Percentiles rank a stretch among this genome's conserved stretches.
phyloP scores from a whole-genome alignment of 1,140 invertebrate species.

The Tribolium castaneum region DNA sequence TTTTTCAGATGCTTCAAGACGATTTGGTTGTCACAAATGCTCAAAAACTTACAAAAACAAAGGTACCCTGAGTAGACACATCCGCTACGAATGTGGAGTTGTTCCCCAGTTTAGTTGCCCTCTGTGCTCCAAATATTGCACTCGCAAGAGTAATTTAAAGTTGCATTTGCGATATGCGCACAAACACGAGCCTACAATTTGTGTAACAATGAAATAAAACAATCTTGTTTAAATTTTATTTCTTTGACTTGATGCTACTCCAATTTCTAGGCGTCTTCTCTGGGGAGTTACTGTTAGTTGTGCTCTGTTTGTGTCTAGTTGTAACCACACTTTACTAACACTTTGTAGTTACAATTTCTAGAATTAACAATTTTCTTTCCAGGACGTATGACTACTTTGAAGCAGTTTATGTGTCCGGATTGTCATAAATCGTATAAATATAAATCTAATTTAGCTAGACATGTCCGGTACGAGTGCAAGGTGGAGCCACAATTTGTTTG shows the following conservation, averaged over 20 bases:
- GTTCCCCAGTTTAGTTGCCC: conserved; percentile 68
- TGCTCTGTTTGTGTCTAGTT: no score
- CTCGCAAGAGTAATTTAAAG: no score
- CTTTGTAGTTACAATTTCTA: background rate
- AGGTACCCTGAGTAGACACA: conserved; percentile 69
- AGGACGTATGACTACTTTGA: background rate
- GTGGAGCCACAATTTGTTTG: conserved; percentile 69
- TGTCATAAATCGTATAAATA: conserved; percentile 55
- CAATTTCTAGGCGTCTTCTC: no score
- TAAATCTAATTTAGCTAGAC: conserved; percentile 48
- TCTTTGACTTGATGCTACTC: no score
- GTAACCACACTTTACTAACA: background rate
- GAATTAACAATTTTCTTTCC: conserved; percentile 14
- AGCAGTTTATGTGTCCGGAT: conserved; percentile 38
- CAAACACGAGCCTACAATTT: no score
- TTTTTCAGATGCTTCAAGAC: no score
- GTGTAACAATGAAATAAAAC: no score
- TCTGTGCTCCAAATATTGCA: conserved; percentile 66
- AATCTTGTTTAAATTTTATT: no score
- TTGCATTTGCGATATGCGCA: no score
- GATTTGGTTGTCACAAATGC: conserved; percentile 66
- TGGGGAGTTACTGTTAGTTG: no score
- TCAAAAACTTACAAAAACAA: conserved; percentile 69
- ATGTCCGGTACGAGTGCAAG: conserved; percentile 62
- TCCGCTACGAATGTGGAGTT: conserved; percentile 76